Conservation (phyloP, 1,140 invertebrate species). For the Trialeurodes vaporariorum region DNA sequence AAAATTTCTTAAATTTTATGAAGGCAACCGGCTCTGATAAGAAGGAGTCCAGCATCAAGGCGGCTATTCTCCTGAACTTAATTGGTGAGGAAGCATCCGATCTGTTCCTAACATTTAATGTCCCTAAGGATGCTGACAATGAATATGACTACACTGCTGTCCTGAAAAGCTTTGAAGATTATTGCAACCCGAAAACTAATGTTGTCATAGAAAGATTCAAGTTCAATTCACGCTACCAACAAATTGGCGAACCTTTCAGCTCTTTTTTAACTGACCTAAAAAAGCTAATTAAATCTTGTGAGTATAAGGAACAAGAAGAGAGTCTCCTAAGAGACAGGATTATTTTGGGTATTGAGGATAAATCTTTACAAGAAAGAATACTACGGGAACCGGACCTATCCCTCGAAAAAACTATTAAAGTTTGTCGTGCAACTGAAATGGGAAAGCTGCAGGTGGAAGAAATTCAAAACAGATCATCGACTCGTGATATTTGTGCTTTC, state of each 20-base stretch:
- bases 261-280: slow-evolving; percentile 7
- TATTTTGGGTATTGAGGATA: slow-evolving; percentile 2
- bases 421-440: neutral
- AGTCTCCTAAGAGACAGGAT: slow-evolving; percentile 5
- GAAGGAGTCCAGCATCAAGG: too few relatives aligned
- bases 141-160: neutral
- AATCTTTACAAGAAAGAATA: neutral
- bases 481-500: too few relatives aligned
- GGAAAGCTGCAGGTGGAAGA: neutral
- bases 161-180: slow-evolving; percentile 5
- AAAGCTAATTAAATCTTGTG: slow-evolving; percentile 3
- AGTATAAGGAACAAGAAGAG: slow-evolving; percentile 9
- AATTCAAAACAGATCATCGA: neutral
- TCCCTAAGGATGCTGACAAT: neutral
- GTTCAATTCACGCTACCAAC: slow-evolving; percentile 4
- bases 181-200: slow-evolving; percentile 12
- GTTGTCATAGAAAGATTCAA: slow-evolving; percentile 10
- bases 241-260: neutral
- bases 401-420: neutral
- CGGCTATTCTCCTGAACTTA: neutral
- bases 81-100: slow-evolving; percentile 9
- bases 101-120: slow-evolving; percentile 2
- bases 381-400: slow-evolving; percentile 2
- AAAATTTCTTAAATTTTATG: too few relatives aligned
- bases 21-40: too few relatives aligned